These are phyloP conservation scores for Siniperca chuatsi DNA, from an alignment of 2,113 vertebrate genomes.

Conservation along the genomic window DNA sequence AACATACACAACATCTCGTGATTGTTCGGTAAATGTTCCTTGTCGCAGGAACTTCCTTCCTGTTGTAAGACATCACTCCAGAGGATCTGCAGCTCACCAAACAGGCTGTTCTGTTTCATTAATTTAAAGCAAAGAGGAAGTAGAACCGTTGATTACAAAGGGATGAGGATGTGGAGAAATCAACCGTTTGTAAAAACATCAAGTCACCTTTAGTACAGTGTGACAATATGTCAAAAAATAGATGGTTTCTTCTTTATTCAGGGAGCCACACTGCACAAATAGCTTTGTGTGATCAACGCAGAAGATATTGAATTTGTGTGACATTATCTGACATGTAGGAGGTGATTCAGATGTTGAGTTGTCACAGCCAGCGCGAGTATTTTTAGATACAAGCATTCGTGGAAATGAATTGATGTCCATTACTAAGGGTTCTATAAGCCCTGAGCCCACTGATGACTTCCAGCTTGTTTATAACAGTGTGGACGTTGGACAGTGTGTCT, in stretches of 20 bases:
- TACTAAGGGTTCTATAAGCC: too few relatives aligned
- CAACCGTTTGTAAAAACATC: not conserved
- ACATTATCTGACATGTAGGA: not conserved
- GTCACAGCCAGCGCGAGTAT: not conserved
- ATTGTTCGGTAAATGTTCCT: not conserved
- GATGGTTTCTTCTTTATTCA: not conserved
- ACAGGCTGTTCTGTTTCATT: not conserved
- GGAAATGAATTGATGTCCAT: not conserved
- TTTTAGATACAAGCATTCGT: not conserved
- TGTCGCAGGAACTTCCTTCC: constrained; percentile 22
- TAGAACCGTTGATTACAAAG: not conserved
- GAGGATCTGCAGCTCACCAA: constrained; percentile 7
- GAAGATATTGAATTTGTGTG: not conserved
- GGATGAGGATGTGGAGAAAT: constrained; percentile 44
- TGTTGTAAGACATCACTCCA: not conserved
- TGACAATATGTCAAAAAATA: not conserved
- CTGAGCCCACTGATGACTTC: not conserved
- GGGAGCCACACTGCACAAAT: not conserved
- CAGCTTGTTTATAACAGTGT: not conserved
- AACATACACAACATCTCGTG: not conserved
- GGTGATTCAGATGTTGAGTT: not conserved
- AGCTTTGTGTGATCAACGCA: not conserved
- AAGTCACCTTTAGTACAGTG: not conserved
- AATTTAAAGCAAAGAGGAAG: constrained; percentile 26
- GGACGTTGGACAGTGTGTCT: not conserved